Percentiles rank a stretch among this genome's conserved stretches.
These are phyloP conservation scores for Bhutanitis thaidina DNA, from an alignment of 2,888 invertebrate genomes.

Conservation along the genomic window DNA sequence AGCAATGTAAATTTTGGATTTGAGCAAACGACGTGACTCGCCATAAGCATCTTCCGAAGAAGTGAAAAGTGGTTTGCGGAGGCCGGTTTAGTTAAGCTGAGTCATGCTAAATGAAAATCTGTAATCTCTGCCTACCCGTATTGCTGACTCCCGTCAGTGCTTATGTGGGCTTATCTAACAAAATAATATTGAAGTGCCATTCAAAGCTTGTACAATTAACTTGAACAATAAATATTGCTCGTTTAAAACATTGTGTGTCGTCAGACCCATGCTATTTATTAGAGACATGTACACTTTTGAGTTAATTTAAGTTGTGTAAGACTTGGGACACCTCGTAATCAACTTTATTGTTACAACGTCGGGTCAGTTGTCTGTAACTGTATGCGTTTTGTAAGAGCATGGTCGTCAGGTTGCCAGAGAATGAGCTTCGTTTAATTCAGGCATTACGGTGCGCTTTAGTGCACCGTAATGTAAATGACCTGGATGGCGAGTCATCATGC, in stretches of 20 bases:
- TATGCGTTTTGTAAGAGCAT: conserved; percentile 6
- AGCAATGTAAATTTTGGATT: too few relatives aligned
- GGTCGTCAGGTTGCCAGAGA: conserved; percentile 3
- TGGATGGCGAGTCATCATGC: conserved; percentile 1
- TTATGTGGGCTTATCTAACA: too few relatives aligned
- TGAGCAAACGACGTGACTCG: too few relatives aligned
- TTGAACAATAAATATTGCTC: background rate
- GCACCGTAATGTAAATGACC: background rate
- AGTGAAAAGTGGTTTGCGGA: too few relatives aligned
- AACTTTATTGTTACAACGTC: conserved; percentile 9
- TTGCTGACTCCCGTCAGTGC: too few relatives aligned
- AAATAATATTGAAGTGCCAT: background rate
- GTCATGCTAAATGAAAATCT: too few relatives aligned
- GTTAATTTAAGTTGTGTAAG: conserved; percentile 9
- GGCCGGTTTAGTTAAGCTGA: too few relatives aligned
- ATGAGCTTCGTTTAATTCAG: conserved; percentile 1
- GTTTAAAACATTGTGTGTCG: background rate
- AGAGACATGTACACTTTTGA: background rate
- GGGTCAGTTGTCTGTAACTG: conserved; percentile 15
- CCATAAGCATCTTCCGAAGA: too few relatives aligned
- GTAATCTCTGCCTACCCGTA: too few relatives aligned
- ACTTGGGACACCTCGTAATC: conserved; percentile 1
- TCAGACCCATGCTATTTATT: background rate
- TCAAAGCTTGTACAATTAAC: background rate
- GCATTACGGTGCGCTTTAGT: too few relatives aligned